Conservation (phyloP, 2,888 invertebrate species). For the Netelia fuscicornis region DNA sequence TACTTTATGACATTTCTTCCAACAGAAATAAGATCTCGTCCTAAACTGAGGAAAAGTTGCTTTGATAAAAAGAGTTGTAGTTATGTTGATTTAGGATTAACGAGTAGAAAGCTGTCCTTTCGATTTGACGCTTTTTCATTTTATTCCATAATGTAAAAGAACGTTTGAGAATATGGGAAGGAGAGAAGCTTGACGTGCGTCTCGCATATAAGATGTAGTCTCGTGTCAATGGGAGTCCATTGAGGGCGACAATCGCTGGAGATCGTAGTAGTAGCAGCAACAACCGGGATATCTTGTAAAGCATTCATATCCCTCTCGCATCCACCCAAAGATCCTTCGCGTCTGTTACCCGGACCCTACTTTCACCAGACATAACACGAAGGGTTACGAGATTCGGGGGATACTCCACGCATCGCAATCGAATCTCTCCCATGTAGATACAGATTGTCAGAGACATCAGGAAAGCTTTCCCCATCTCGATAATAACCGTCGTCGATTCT, state of each 20-base stretch:
- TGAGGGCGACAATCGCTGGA: neutral
- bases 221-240: slow-evolving; percentile 15
- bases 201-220: neutral
- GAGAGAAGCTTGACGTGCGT: neutral
- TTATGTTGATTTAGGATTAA: too few species aligned
- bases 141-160: neutral
- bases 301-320: slow-evolving; percentile 24
- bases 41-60: too few species aligned
- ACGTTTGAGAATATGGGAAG: neutral
- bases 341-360: slow-evolving; percentile 46
- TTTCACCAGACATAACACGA: slow-evolving; percentile 52
- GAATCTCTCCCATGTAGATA: slow-evolving; percentile 67
- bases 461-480: slow-evolving; percentile 38
- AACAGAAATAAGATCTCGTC: too few species aligned
- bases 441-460: slow-evolving; percentile 8
- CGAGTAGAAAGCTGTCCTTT: too few species aligned
- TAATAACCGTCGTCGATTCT: slow-evolving; percentile 53
- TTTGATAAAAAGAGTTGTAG: neutral
- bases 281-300: slow-evolving; percentile 27
- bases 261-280: neutral
- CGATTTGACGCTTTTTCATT: too few species aligned
- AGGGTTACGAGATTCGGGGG: slow-evolving; percentile 61
- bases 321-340: slow-evolving; percentile 17
- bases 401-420: slow-evolving; percentile 67
- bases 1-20: neutral